phyloP scores from a whole-genome alignment of 2,888 invertebrate genomes.

The Hyppa rectilinea region DNA sequence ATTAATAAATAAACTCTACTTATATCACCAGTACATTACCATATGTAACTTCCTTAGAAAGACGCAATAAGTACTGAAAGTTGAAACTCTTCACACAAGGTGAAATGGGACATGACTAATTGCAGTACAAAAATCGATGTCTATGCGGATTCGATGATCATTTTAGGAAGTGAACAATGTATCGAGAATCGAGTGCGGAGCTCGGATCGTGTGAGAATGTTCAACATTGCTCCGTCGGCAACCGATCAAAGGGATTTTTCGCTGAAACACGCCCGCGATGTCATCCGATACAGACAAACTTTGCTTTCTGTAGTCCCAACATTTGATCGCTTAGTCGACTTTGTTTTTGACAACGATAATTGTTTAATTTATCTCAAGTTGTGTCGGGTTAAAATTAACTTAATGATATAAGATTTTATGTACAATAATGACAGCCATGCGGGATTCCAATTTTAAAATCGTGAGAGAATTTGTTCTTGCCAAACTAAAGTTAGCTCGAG shows the following conservation, averaged over 20 bases:
- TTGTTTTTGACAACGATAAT: constrained; percentile 69
- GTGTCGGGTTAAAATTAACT: constrained; percentile 36
- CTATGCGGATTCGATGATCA: constrained; percentile 69
- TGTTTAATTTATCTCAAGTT: constrained; percentile 65
- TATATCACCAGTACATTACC: constrained; percentile 7
- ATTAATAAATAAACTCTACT: constrained; percentile 34
- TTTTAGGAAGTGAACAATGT: constrained; percentile 82
- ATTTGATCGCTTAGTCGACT: constrained; percentile 63
- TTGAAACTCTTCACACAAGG: constrained; percentile 31
- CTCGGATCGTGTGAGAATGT: constrained; percentile 87
- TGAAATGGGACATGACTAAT: constrained; percentile 59
- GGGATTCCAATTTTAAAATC: constrained; percentile 42
- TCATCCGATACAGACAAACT: constrained; percentile 80
- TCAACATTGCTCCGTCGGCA: constrained; percentile 85
- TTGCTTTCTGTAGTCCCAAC: constrained; percentile 73
- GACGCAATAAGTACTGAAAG: constrained; percentile 17
- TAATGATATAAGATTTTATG: constrained; percentile 41
- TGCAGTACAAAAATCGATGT: constrained; percentile 61
- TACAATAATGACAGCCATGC: constrained; percentile 33
- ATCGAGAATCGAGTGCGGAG: constrained; percentile 69
- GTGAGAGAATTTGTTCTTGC: constrained; percentile 36
- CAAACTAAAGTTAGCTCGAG: constrained; percentile 3
- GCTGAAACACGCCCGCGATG: constrained; percentile 81
- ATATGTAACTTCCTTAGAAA: constrained; percentile 45
- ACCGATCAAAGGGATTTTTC: constrained; percentile 84